Conservation (phyloP, 2,797 vertebrate species). For the Chloroceryle amazona region DNA sequence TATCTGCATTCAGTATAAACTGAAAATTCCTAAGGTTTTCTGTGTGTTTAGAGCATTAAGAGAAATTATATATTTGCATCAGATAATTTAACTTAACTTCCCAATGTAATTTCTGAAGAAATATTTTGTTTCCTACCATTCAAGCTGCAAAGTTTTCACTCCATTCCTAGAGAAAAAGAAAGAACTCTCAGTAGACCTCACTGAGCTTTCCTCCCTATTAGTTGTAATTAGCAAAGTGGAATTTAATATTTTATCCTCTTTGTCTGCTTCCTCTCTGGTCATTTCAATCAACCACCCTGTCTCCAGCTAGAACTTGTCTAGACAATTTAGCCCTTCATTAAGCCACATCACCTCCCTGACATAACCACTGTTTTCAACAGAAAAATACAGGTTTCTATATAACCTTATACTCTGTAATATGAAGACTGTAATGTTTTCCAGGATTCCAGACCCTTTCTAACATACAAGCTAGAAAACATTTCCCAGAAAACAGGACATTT, state of each 20-base stretch:
- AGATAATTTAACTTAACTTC: neutral
- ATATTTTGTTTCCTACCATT: neutral
- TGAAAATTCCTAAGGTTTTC: neutral
- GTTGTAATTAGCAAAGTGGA: neutral
- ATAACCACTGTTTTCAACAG: neutral
- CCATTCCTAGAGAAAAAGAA: neutral
- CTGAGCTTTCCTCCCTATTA: neutral
- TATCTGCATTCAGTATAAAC: neutral
- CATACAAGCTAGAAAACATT: neutral
- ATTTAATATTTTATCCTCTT: neutral
- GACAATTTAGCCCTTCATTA: neutral
- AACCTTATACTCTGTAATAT: neutral
- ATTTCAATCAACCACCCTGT: neutral
- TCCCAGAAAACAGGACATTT: neutral
- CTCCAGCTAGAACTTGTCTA: neutral
- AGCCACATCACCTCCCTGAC: neutral
- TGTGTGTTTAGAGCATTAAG: neutral
- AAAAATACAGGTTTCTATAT: neutral
- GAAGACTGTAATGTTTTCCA: neutral
- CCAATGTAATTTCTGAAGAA: neutral
- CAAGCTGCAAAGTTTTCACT: neutral
- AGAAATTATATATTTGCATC: neutral
- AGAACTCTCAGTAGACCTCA: neutral
- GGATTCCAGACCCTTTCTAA: neutral
- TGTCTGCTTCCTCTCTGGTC: neutral